Base-by-base conservation (phyloP, 2,888 invertebrate species). In the Elysia crispata region DNA sequence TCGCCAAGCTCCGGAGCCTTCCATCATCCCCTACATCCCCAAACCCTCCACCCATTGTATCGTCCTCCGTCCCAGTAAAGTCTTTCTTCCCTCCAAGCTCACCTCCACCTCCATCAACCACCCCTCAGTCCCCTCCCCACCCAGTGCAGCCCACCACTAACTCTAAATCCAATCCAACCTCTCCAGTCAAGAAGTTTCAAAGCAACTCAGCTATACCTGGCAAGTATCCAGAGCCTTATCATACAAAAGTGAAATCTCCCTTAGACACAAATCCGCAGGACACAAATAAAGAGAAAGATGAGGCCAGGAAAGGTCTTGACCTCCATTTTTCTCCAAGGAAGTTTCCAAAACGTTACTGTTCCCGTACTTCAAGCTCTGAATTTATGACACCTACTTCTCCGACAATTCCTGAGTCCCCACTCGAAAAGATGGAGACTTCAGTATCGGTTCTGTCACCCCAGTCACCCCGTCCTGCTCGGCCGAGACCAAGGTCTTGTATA, bases 1-100 rank as follows among this genome's bases (percentile, higher is more conserved):
- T 89, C 81, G 87, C 87, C 25, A 86, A 87, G 69, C 83, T 89
- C 25, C 83, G 85, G 64, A 88, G 81, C 77, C 79, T 83, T 64
- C 83, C 86, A n/a, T 83, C 84, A n/a, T 84, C 84, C 60, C 81
- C 84, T 11, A 74, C 81, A 15, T 81, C 82, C 23, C 73, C 74
- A 11, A 76, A 13, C 30, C 73, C 62, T 74, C 82, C 57, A 66
- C 78, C 60, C 31, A 76, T 74, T 18, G 69, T 78, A 73, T 75
- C 73, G 31, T 73, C 70, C 41, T 70, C 80, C 28, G 64, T 54
- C 28, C 66, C 67, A 79, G 72, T 57, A 31, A 75, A 57, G 60
- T 76, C 72, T 20, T 60, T 64, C 5, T 74, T 66, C 31, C 70
- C 67, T 20, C 81, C 78, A 41, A 11, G 41, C 41, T 41, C 41